Evolutionary conservation across 2,113 vertebrate species (phyloP).

Genomic region (Okapia johnstoni): DNA sequence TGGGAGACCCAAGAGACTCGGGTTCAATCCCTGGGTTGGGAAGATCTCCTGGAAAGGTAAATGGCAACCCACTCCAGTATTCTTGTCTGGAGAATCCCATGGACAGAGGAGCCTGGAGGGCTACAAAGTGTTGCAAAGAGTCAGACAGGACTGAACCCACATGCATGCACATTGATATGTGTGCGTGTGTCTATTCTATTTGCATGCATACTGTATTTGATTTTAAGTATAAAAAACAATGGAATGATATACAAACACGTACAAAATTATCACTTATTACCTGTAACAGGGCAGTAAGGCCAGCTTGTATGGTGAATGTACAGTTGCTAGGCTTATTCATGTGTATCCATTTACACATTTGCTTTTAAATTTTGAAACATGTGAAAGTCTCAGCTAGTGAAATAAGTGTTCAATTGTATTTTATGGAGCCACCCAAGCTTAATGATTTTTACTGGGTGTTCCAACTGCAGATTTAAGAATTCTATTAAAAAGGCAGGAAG

Average conservation of each 20-base stretch:
- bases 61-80: background rate
- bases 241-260: rapidly evolving
- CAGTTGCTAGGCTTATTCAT: background rate
- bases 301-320: rapidly evolving
- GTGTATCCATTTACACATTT: too few species aligned
- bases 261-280: background rate
- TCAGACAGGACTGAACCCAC: background rate
- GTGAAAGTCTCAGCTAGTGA: too few species aligned
- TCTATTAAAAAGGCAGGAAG: background rate
- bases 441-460: background rate
- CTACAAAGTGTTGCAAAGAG: background rate
- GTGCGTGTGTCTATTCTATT: background rate
- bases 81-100: background rate
- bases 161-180: background rate
- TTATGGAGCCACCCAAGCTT: background rate
- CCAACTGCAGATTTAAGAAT: background rate
- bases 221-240: background rate
- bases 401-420: background rate
- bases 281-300: rapidly evolving
- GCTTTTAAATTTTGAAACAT: background rate
- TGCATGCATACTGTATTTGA: background rate
- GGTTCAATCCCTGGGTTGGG: background rate
- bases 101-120: background rate
- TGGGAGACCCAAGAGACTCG: background rate
- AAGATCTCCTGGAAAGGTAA: background rate